These are phyloP conservation scores for Ariolimax columbianus DNA, from an alignment of 2,888 invertebrate species.

Conservation along the genomic window DNA sequence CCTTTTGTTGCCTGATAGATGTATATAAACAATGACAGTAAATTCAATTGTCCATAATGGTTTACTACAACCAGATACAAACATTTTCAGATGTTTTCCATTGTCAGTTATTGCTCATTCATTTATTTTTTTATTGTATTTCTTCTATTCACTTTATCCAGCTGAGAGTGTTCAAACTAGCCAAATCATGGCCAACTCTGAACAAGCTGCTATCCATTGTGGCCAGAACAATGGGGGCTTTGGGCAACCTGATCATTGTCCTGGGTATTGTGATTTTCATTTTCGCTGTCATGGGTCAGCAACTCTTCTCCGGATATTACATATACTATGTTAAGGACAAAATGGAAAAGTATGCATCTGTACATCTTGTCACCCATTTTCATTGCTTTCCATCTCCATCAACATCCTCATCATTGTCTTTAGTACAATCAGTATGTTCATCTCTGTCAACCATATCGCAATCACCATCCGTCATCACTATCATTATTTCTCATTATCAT, in stretches of 20 bases:
- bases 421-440: background rate
- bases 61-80: too few relatives aligned
- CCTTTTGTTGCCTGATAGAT: too few relatives aligned
- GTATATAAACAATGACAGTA: too few relatives aligned
- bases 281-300: slow-evolving; percentile 99
- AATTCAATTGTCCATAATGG: too few relatives aligned
- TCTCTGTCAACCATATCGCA: too few relatives aligned
- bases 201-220: slow-evolving; percentile 98
- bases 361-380: background rate
- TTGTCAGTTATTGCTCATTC: background rate
- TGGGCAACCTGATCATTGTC: slow-evolving; percentile 97
- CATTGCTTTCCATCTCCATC: background rate
- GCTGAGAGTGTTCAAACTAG: slow-evolving; percentile 99
- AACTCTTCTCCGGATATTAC: slow-evolving; percentile 94
- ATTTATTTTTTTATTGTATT: background rate
- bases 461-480: too few relatives aligned
- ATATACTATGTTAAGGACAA: slow-evolving; percentile 77
- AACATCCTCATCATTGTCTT: background rate
- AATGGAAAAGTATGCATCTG: slow-evolving; percentile 51
- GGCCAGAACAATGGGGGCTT: slow-evolving; percentile 97
- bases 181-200: slow-evolving; percentile 98
- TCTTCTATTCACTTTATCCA: slow-evolving; percentile 80
- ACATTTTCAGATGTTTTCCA: too few relatives aligned
- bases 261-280: slow-evolving; percentile 99
- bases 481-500: too few relatives aligned